Base-by-base conservation (phyloP, 1,140 invertebrate species). In the Drosophila varians region DNA sequence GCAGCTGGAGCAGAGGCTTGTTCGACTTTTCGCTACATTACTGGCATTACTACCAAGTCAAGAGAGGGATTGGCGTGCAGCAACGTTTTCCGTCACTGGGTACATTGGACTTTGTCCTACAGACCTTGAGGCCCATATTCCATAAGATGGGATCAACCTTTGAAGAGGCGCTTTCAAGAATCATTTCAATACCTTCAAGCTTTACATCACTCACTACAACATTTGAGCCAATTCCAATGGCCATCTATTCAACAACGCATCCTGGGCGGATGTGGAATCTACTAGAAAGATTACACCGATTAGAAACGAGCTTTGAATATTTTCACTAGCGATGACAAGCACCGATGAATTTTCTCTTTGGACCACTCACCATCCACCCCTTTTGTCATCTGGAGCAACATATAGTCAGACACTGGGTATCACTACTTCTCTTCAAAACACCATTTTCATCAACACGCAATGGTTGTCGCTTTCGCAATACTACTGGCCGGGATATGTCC, bases 371-470 rank as follows among this genome's bases (percentile, higher is more conserved):
- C 36, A 52, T 38, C 21, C 21, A 12, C 26, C 46, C 16, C 38
- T 6, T 16, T 38, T 38, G n/a, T 19, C 23, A 42, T 25, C 58
- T 60, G 55, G 48, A 73, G 55, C 43, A 34, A 14, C 69, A 58
- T 16, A 11, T 55, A 14, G 21, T 16, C 52, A 26, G 40, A 31
- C 36, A 16, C 14, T 38, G 31, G 14, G 6, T 56, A 51, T 70
- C 40, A 70, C 26, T 70, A 70, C 26, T 70, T 55, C 40, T 56
- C 56, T 40, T 14, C 21, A 16, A 23, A 62, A 12, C 60, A 66
- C 28, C 56, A 62, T 58, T 60, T 52, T 19, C 46, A 70, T 73
- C 56, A 56, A 71, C 34, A 31, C 34, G 42, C 55, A 47, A 28
- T 23, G 49, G 42, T 16, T 14, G 45, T 28, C 46, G 21, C 54